Percentiles rank a stretch among this genome's conserved stretches.
Conservation (phyloP, 2,888 invertebrate genomes). For the Gandaritis pyraliata region DNA sequence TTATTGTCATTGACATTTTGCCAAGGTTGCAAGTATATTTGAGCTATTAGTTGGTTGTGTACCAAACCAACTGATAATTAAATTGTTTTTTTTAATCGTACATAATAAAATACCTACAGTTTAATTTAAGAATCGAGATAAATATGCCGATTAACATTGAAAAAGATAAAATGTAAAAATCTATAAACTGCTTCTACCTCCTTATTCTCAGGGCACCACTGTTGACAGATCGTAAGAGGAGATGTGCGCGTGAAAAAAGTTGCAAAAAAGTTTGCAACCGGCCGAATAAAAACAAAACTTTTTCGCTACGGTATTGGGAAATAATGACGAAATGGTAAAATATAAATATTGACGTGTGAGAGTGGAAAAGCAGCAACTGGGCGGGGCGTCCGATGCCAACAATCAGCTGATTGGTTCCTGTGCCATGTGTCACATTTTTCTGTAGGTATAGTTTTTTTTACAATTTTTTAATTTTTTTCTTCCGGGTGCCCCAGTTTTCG, state of each 20-base stretch:
- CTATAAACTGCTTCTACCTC: constrained; percentile 7
- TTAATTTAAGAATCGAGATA: too few species aligned
- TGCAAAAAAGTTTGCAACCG: constrained; percentile 43
- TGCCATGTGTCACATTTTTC: constrained; percentile 77
- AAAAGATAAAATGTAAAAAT: neutral
- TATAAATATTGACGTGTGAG: constrained; percentile 73
- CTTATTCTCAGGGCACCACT: constrained; percentile 15
- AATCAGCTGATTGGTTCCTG: constrained; percentile 80
- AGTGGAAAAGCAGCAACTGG: constrained; percentile 74
- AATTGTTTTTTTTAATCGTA: too few species aligned
- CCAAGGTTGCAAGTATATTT: too few species aligned
- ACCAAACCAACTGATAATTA: too few species aligned
- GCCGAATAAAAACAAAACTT: constrained; percentile 32
- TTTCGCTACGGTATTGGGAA: constrained; percentile 40
- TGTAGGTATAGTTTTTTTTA: constrained; percentile 70
- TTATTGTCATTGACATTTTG: too few species aligned
- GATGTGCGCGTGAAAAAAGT: constrained; percentile 21
- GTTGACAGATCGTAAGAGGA: constrained; percentile 9
- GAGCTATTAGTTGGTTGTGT: too few species aligned
- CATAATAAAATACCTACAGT: too few species aligned
- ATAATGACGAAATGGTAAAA: constrained; percentile 60
- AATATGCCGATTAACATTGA: too few species aligned
- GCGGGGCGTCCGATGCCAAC: constrained; percentile 72
- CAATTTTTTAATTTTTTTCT: constrained; percentile 49
- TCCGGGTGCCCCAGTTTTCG: constrained; percentile 34